phyloP scores from a whole-genome alignment of 2,888 invertebrate genomes.

The Hyppa rectilinea region DNA sequence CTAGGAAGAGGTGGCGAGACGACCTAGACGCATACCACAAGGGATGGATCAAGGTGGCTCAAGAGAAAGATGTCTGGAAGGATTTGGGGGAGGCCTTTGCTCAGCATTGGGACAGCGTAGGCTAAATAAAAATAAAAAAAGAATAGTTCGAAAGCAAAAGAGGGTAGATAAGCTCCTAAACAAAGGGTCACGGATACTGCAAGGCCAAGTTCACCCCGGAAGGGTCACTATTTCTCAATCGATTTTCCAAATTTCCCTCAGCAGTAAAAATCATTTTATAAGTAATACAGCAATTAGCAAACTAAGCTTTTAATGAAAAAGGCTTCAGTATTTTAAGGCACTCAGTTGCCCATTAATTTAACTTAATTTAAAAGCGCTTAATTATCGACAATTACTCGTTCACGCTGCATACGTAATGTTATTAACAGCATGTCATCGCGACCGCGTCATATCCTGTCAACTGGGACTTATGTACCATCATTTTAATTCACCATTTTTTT shows the following conservation, averaged over 20 bases:
- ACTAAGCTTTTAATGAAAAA: slow-evolving; percentile 15
- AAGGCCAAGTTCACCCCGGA: background rate
- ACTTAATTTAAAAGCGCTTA: slow-evolving; percentile 52
- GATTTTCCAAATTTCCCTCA: background rate
- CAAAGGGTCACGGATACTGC: background rate
- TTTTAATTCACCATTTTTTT: background rate
- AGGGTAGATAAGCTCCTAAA: background rate
- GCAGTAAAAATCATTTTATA: background rate
- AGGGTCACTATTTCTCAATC: background rate
- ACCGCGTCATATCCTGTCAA: slow-evolving; percentile 12
- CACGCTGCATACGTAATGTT: slow-evolving; percentile 50
- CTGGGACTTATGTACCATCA: background rate
- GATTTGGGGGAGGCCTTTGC: too few species aligned
- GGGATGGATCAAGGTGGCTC: too few species aligned
- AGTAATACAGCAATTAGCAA: slow-evolving; percentile 1
- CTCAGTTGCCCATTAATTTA: slow-evolving; percentile 34
- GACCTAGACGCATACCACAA: too few species aligned
- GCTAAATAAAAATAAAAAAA: too few species aligned
- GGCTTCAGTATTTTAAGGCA: slow-evolving; percentile 4
- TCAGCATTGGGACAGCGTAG: too few species aligned
- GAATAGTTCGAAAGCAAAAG: background rate
- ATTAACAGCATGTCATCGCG: slow-evolving; percentile 30
- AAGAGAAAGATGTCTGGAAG: too few species aligned
- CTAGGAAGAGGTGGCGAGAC: too few species aligned
- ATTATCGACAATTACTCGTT: slow-evolving; percentile 48